These are phyloP conservation scores for Hyaena hyaena DNA, from an alignment of 2,113 vertebrate species.

Conservation along the genomic window DNA sequence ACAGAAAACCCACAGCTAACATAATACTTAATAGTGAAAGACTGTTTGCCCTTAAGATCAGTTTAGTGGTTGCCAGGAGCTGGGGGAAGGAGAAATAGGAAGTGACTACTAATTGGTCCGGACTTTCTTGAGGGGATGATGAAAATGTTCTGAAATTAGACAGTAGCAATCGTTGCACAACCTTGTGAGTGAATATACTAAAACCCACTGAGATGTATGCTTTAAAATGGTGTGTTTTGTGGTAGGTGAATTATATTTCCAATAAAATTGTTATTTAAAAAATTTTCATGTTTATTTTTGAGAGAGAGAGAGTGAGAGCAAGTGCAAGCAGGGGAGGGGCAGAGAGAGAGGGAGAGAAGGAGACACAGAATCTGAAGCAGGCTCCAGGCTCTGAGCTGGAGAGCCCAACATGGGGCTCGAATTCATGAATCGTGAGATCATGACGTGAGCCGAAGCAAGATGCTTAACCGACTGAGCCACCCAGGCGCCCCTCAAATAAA, in stretches of 20 bases:
- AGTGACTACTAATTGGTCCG: neutral
- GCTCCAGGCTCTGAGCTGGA: too few species aligned
- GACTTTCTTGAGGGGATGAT: neutral
- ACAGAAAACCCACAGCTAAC: neutral
- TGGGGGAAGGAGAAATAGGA: neutral
- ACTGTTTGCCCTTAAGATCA: neutral
- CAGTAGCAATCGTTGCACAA: neutral
- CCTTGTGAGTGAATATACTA: neutral
- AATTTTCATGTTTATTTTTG: too few species aligned
- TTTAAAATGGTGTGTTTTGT: neutral
- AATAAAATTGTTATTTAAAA: neutral
- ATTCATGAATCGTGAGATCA: too few species aligned
- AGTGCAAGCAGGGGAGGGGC: too few species aligned
- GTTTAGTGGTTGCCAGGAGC: neutral
- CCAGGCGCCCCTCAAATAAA: too few species aligned
- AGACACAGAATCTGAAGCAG: too few species aligned
- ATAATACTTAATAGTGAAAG: neutral
- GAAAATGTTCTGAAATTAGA: slow-evolving; percentile 40
- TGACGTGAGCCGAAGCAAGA: too few species aligned
- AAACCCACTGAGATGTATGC: neutral
- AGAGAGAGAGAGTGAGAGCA: too few species aligned
- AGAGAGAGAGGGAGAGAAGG: too few species aligned
- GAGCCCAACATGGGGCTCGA: too few species aligned
- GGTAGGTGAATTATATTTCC: neutral
- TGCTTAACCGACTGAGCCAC: too few species aligned